These are phyloP conservation scores for Melopsittacus undulatus DNA, from an alignment of 2,797 vertebrate genomes.

Conservation along the genomic window DNA sequence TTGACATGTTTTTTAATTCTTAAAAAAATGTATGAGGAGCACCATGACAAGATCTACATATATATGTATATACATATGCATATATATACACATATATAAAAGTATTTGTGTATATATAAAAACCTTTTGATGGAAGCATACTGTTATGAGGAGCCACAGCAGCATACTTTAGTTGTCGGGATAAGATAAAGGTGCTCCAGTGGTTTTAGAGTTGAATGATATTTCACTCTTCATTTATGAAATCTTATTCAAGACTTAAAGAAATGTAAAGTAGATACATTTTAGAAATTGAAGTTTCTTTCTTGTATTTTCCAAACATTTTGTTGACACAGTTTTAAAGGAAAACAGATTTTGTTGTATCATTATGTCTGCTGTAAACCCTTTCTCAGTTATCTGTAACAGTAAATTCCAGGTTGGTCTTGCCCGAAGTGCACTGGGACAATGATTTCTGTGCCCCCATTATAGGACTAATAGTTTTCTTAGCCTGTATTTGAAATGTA, in stretches of 20 bases:
- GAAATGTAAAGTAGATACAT: background rate
- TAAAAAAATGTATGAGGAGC: background rate
- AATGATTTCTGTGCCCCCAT: background rate
- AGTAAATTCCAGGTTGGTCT: background rate
- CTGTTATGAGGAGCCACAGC: background rate
- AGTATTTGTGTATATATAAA: background rate
- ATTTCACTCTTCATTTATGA: background rate
- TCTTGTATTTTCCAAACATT: background rate
- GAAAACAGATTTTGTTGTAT: background rate
- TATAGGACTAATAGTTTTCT: background rate
- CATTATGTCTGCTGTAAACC: background rate
- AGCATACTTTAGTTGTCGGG: background rate
- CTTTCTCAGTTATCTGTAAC: background rate
- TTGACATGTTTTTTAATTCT: background rate
- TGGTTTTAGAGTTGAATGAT: background rate
- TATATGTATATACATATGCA: background rate
- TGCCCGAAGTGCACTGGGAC: background rate
- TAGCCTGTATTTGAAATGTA: background rate
- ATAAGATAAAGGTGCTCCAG: background rate
- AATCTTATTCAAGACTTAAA: background rate
- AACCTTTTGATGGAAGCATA: background rate
- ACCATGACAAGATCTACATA: background rate
- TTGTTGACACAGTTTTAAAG: background rate
- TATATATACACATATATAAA: background rate
- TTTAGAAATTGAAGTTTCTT: background rate